Conservation (phyloP, 2,888 invertebrate species). For the Caenorhabditis uteleia region DNA sequence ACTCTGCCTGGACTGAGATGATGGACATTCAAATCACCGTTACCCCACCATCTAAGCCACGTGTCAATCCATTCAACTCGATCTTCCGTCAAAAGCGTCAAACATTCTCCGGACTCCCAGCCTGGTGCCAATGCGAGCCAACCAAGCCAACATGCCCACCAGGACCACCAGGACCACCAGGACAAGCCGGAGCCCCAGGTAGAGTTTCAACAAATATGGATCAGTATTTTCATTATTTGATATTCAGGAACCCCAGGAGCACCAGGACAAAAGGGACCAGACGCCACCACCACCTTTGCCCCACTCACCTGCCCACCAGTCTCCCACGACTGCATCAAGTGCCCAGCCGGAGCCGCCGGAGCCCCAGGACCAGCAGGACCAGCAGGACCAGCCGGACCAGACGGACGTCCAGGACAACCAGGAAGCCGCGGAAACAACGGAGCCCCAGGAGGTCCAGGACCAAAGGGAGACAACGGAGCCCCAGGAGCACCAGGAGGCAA, state of each 20-base stretch:
- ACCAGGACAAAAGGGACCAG: constrained; percentile 55
- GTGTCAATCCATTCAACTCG: constrained; percentile 58
- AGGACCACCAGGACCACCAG: constrained; percentile 58
- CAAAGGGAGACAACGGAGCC: constrained; percentile 55
- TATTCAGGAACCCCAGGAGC: constrained; percentile 51
- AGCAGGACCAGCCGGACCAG: constrained; percentile 56
- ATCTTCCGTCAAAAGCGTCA: constrained; percentile 66
- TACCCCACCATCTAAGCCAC: constrained; percentile 64
- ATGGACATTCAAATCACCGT: constrained; percentile 67
- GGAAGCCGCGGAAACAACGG: constrained; percentile 56
- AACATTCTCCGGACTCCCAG: constrained; percentile 59
- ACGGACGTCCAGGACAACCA: constrained; percentile 57
- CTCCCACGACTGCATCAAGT: constrained; percentile 56
- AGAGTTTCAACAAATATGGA: not conserved
- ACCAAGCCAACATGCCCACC: constrained; percentile 60
- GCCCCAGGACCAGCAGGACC: constrained; percentile 58
- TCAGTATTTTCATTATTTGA: not conserved
- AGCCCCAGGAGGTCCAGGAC: constrained; percentile 52
- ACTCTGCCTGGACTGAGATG: constrained; percentile 66
- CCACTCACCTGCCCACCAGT: constrained; percentile 54
- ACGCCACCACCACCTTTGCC: constrained; percentile 51
- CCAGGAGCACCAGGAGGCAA: constrained; percentile 53
- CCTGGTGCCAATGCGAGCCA: constrained; percentile 68
- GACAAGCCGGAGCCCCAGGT: constrained; percentile 53
- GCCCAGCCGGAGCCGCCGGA: constrained; percentile 62